These are phyloP conservation scores for Chelonus insularis DNA, from an alignment of 1,140 invertebrate species.

Conservation along the genomic window DNA sequence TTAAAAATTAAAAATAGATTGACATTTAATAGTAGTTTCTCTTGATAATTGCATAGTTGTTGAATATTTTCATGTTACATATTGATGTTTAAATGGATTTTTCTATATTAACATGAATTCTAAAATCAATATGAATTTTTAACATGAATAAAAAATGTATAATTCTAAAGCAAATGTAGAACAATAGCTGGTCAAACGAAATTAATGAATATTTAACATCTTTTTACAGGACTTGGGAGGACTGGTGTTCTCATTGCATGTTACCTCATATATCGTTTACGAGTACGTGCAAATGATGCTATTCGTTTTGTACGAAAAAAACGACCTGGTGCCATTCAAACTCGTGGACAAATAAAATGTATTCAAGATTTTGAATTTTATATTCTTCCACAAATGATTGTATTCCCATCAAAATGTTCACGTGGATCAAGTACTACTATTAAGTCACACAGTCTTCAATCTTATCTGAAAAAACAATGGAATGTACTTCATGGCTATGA, in stretches of 20 bases:
- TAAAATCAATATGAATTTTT: too few species aligned
- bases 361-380: constrained; percentile 83
- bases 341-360: constrained; percentile 76
- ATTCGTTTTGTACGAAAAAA: constrained; percentile 81
- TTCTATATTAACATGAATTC: too few species aligned
- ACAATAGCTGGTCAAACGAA: too few species aligned
- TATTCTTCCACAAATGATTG: constrained; percentile 76
- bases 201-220: constrained; percentile 25
- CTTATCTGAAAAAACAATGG: constrained; percentile 75
- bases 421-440: constrained; percentile 56
- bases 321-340: constrained; percentile 80
- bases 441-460: constrained; percentile 69
- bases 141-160: too few species aligned
- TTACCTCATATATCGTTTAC: constrained; percentile 79
- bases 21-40: too few species aligned
- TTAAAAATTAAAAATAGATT: too few species aligned
- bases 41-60: too few species aligned
- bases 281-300: constrained; percentile 77
- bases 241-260: constrained; percentile 87
- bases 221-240: constrained; percentile 70
- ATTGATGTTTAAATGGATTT: too few species aligned
- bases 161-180: too few species aligned
- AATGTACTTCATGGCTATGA: constrained; percentile 80
- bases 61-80: too few species aligned
- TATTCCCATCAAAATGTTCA: constrained; percentile 65